Base-by-base conservation (phyloP, 2,797 vertebrate genomes). In the Phylloscopus collybita region DNA sequence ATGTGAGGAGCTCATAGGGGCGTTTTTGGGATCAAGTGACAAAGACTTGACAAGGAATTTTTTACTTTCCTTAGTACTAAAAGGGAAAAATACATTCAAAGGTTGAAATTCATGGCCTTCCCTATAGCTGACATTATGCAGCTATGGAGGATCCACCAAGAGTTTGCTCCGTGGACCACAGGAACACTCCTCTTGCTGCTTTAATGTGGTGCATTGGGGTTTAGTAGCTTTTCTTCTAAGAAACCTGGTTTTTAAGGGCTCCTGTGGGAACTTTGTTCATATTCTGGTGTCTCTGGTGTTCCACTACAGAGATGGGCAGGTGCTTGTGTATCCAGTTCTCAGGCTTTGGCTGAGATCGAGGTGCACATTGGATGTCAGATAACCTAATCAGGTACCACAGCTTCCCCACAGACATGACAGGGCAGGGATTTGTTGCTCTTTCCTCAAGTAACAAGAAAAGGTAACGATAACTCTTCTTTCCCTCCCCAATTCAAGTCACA, bases 1-100 rank as follows among this genome's bases (percentile, higher is more conserved):
- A 30, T 3, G 3, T 45, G 34, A 83, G 40, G 61, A 78, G 2
- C 7, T 83, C 47, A 5, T 0, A 19, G n/a, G 25, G 27, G 5
- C 0, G 0, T 38, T 74, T 50, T 42, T 50, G 30, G n/a, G 27
- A 61, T 16, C 7, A 60, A 59, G 18, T 34, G 51, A 42, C 11
- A 40, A 53, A 53, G 21, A 15, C 5, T 44, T 30, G 26, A 1
- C 36, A 53, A 44, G 42, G 49, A 76, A 79, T 10, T 8, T 86
- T 73, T 13, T 60, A 6, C 7, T 45, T n/a, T 25, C 9, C 16
- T 69, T 27, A 47, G 4, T 22, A 9, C 12, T 60, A 22, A 65
- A 72, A 62, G 11, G 13, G 11, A 10, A 70, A 85, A 80, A 30
- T 9, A 40, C 29, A 16, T 5, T 62, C 3, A 13, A 30, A 53